Evolutionary conservation across 2,888 invertebrate genomes (phyloP), one percentile per base, ranked within the genome.

Genomic region (Hyalella azteca): DNA sequence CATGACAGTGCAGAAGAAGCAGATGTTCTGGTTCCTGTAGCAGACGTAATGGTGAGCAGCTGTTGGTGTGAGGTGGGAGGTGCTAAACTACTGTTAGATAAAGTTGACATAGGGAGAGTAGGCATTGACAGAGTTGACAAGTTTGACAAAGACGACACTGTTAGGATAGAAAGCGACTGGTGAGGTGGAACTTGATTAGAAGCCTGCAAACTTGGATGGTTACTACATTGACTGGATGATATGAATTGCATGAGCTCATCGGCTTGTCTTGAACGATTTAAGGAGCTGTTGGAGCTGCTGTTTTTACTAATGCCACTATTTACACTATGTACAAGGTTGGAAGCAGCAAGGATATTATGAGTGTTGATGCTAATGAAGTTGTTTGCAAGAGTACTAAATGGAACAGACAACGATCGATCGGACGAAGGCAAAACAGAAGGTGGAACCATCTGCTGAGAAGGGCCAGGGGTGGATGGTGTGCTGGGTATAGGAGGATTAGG

Each of bases 1-100:
- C 77, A 19, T n/a, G 41, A 75, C 26, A 32, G 41, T 13, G 79
- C 79, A 48, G 78, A 26, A 36, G 45, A 75, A 39, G 41, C 41
- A 22, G 45, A 45, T 11, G 29, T n/a, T 22, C 45, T 15, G n/a
- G 75, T 45, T 15, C 75, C 75, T 22, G 75, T 77, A 66, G 78
- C 81, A 41, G 78, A 76, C 36, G 59, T 76, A 22, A 75, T 77
- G 39, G 73, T 73, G 40, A 80, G 80, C 40, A 41, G 45, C 29
- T 75, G 45, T 22, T 75, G 75, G 39, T 40, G 40, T 13, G 59
- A 78, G 75, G 79, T 48, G 22, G 60, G 78, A 60, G 49, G 26
- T 40, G 29, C 82, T 78, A 50, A 5, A 22, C 26, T 59, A 22
- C 66, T 66, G 19, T 19, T 66, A 9, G 11, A 15, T 4, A 9